Conservation (phyloP, 2,113 vertebrate species). For the Cyanoderma ruficeps region DNA sequence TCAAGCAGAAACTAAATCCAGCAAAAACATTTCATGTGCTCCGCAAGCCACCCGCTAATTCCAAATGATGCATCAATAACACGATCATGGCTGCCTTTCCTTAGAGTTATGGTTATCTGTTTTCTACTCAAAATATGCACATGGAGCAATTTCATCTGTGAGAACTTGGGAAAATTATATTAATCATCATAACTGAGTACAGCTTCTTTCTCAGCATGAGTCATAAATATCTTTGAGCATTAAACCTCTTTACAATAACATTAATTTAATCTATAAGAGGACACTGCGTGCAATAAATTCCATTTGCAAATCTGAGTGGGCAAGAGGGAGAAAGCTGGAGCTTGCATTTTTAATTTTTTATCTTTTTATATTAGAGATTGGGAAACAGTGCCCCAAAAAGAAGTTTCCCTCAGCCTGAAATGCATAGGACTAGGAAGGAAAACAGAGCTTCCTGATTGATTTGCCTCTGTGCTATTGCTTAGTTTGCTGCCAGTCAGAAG, state of each 20-base stretch:
- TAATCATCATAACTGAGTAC: slow-evolving; percentile 75
- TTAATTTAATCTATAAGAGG: slow-evolving; percentile 79
- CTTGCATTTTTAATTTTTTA: background rate
- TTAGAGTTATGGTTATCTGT: slow-evolving; percentile 66
- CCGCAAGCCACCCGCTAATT: slow-evolving; percentile 40
- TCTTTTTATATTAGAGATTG: background rate
- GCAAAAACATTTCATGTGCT: slow-evolving; percentile 1
- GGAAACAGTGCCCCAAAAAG: slow-evolving; percentile 15
- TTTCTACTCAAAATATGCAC: slow-evolving; percentile 71
- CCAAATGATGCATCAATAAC: slow-evolving; percentile 44
- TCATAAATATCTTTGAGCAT: slow-evolving; percentile 76
- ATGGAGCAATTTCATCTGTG: slow-evolving; percentile 68
- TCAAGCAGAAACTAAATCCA: slow-evolving; percentile 26
- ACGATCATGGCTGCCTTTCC: slow-evolving; percentile 46
- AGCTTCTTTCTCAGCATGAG: slow-evolving; percentile 72
- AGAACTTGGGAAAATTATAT: slow-evolving; percentile 71
- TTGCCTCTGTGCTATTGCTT: slow-evolving; percentile 9
- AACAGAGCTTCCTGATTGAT: slow-evolving; percentile 50
- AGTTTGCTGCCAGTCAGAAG: slow-evolving; percentile 55
- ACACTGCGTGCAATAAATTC: slow-evolving; percentile 71
- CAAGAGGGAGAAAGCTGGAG: slow-evolving; percentile 53
- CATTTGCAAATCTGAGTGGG: slow-evolving; percentile 74
- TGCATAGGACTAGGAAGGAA: background rate
- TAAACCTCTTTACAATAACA: slow-evolving; percentile 78
- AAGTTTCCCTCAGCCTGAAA: slow-evolving; percentile 14